Percentiles rank a stretch among this genome's conserved stretches.
Evolutionary conservation across 37 sponge, comb jelly and placozoan species (phyloP).

Genomic region (Geodia barretti): DNA sequence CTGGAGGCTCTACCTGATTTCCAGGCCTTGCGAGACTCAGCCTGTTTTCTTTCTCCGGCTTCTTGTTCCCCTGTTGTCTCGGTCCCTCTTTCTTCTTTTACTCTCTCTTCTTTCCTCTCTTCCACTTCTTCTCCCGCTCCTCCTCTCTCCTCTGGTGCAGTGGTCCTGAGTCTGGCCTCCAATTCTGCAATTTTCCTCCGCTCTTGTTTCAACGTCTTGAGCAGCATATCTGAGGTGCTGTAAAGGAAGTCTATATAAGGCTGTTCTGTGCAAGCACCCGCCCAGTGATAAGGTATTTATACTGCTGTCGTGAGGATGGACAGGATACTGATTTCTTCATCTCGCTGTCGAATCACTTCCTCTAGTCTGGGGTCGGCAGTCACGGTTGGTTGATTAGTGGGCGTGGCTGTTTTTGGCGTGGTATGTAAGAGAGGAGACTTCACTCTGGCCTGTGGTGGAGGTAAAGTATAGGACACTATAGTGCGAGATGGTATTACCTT

Average conservation of each 20-base stretch:
- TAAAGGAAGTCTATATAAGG: too few relatives aligned
- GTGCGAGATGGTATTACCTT: slow-evolving; percentile 73
- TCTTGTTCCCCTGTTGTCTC: neutral
- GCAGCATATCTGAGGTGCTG: slow-evolving; percentile 60
- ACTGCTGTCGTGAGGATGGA: too few relatives aligned
- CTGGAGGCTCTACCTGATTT: neutral
- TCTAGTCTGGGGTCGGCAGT: too few relatives aligned
- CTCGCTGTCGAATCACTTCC: slow-evolving; percentile 88
- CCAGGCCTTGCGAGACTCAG: neutral
- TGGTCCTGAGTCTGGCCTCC: slow-evolving; percentile 54
- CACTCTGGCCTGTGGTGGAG: neutral
- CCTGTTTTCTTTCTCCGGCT: neutral
- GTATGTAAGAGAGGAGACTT: neutral
- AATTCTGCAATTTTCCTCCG: slow-evolving; percentile 68
- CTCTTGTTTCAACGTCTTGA: slow-evolving; percentile 92
- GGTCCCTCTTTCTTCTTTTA: neutral
- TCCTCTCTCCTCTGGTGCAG: neutral
- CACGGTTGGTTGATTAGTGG: too few relatives aligned
- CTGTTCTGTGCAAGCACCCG: too few relatives aligned
- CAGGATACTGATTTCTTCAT: slow-evolving; percentile 91
- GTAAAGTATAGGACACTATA: too few relatives aligned
- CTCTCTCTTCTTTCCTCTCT: neutral
- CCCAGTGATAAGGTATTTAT: too few relatives aligned
- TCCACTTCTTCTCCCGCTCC: neutral
- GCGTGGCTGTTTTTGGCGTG: too few relatives aligned